Percentiles rank a stretch among this genome's conserved stretches.
These are phyloP conservation scores for Coleophora flavipennella DNA, from an alignment of 2,888 invertebrate genomes.

Conservation along the genomic window DNA sequence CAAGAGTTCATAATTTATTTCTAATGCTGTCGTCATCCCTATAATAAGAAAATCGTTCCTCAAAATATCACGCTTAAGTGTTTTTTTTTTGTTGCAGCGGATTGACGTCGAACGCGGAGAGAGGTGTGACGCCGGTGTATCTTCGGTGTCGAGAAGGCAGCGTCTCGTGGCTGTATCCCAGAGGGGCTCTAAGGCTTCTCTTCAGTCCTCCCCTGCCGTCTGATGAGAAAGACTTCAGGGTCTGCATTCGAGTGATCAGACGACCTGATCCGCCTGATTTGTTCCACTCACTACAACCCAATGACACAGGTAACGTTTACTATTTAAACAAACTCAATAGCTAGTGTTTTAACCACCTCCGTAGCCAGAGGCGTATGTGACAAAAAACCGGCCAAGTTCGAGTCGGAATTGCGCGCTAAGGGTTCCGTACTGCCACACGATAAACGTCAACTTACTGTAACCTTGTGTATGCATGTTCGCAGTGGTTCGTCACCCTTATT, in stretches of 20 bases:
- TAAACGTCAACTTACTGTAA: too few species aligned
- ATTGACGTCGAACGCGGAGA: conserved; percentile 55
- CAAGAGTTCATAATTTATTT: too few species aligned
- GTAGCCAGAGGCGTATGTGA: too few species aligned
- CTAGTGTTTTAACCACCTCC: too few species aligned
- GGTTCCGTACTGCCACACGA: too few species aligned
- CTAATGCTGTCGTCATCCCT: too few species aligned
- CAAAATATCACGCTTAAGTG: background rate
- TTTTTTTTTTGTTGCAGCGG: conserved; percentile 68
- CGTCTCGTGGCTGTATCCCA: conserved; percentile 83
- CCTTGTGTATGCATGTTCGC: too few species aligned
- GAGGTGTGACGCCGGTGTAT: conserved; percentile 83
- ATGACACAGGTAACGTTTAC: conserved; percentile 39
- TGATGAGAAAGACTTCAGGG: conserved; percentile 76
- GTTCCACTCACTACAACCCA: conserved; percentile 53
- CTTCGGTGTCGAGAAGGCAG: conserved; percentile 81
- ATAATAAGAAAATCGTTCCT: too few species aligned
- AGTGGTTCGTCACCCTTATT: too few species aligned
- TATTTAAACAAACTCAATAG: too few species aligned
- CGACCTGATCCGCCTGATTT: conserved; percentile 72
- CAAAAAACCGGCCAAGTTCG: too few species aligned
- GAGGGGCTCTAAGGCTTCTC: conserved; percentile 79
- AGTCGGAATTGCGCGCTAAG: too few species aligned
- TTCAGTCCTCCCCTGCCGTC: conserved; percentile 74
- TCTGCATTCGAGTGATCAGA: conserved; percentile 76